These are phyloP conservation scores for Calyptomena viridis DNA, from an alignment of 2,113 vertebrate species.

Conservation along the genomic window DNA sequence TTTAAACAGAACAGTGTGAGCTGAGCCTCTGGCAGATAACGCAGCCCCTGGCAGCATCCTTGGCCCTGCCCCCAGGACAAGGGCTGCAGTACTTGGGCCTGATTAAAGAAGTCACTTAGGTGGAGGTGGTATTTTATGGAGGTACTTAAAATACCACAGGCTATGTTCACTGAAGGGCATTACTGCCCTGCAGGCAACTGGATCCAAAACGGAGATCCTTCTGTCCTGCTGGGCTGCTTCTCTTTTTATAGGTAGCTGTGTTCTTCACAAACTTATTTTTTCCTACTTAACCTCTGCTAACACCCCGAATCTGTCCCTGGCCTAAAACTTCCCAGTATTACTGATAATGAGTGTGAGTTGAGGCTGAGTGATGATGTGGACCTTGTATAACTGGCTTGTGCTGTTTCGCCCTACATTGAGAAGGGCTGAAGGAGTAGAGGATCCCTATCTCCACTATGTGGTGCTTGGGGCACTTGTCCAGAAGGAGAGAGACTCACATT, in stretches of 20 bases:
- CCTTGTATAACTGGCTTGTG: neutral
- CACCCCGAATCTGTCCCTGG: neutral
- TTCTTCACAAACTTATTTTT: neutral
- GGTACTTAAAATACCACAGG: neutral
- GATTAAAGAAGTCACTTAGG: neutral
- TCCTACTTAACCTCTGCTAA: neutral
- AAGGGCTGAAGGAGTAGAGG: neutral
- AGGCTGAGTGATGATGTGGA: neutral
- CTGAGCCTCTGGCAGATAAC: neutral
- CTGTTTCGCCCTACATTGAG: neutral
- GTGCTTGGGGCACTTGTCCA: neutral
- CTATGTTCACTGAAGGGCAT: neutral
- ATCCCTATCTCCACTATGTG: neutral
- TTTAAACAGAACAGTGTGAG: neutral
- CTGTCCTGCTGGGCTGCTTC: neutral
- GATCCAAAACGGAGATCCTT: neutral
- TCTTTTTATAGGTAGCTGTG: neutral
- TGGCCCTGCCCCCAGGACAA: neutral
- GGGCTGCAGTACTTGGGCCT: neutral
- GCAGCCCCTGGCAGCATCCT: neutral
- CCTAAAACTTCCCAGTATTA: neutral
- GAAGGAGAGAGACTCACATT: neutral
- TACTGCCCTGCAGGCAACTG: neutral
- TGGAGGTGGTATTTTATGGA: neutral
- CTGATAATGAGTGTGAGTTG: accelerated